These are phyloP conservation scores for Calyptommatus sinebrachiatus DNA, from an alignment of 2,113 vertebrate genomes.

Conservation along the genomic window DNA sequence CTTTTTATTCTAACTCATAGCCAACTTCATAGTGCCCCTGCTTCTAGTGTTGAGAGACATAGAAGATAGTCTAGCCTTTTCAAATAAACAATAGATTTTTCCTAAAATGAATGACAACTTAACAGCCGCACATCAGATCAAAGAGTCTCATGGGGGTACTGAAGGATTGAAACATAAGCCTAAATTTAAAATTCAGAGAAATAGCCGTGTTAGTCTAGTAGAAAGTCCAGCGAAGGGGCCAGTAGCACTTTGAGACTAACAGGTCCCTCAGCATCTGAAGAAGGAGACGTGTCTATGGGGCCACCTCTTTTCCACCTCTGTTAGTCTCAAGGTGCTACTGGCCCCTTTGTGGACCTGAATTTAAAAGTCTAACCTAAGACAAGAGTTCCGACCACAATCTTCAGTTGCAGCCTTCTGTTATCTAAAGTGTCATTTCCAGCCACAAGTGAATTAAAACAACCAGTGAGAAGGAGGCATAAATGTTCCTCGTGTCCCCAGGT, in stretches of 20 bases:
- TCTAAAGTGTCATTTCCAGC: constrained; percentile 54
- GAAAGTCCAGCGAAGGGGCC: too few species aligned
- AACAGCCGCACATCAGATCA: neutral
- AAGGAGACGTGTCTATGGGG: too few species aligned
- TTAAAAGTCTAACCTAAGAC: neutral
- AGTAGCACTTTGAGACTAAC: too few species aligned
- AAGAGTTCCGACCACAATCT: constrained; percentile 5
- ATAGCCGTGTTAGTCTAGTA: too few species aligned
- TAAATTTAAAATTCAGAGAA: neutral
- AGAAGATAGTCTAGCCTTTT: too few species aligned
- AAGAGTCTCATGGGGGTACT: neutral
- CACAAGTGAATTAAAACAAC: constrained; percentile 20
- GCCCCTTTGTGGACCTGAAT: too few species aligned
- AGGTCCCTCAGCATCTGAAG: too few species aligned
- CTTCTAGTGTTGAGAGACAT: too few species aligned
- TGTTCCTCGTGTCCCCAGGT: neutral
- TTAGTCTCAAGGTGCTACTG: too few species aligned
- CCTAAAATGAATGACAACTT: neutral
- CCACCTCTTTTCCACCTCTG: too few species aligned
- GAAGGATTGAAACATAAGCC: neutral
- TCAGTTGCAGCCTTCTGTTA: constrained; percentile 51
- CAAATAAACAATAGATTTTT: neutral
- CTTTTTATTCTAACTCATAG: too few species aligned
- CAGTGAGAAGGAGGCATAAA: constrained; percentile 23
- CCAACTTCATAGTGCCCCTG: too few species aligned